These are phyloP conservation scores for Calosoma granatense DNA, from an alignment of 1,140 invertebrate genomes.

Conservation along the genomic window DNA sequence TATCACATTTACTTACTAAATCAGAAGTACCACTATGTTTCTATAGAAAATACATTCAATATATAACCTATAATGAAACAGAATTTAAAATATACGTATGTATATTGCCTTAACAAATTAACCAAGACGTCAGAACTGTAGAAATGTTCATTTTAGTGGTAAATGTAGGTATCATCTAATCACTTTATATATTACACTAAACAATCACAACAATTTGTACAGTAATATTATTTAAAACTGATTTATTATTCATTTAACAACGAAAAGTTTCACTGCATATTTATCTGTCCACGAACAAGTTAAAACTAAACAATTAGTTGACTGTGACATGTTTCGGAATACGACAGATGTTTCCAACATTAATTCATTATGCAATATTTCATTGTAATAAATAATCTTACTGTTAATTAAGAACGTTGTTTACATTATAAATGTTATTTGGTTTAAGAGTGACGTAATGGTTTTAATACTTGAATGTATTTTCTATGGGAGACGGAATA, in stretches of 20 bases:
- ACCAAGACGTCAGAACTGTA: background rate
- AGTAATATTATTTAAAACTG: slow-evolving; percentile 1
- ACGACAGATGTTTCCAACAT: too few relatives aligned
- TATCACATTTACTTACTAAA: background rate
- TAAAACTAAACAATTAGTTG: too few relatives aligned
- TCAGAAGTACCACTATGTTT: background rate
- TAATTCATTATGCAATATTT: too few relatives aligned
- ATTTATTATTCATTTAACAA: too few relatives aligned
- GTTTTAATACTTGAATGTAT: background rate
- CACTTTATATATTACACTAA: slow-evolving; percentile 5
- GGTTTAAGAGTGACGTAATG: too few relatives aligned
- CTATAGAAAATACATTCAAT: slow-evolving; percentile 2
- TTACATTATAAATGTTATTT: too few relatives aligned
- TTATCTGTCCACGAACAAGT: too few relatives aligned
- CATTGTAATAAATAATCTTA: too few relatives aligned
- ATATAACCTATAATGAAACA: background rate
- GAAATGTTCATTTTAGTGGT: background rate
- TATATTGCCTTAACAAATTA: background rate
- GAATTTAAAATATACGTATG: background rate
- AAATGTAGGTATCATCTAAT: background rate
- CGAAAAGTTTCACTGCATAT: too few relatives aligned
- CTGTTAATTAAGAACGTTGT: too few relatives aligned
- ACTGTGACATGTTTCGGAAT: too few relatives aligned
- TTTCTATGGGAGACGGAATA: background rate
- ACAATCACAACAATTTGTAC: slow-evolving; percentile 7